A percentile compares a stretch with the other conserved stretches of the same genome.
Evolutionary conservation across 2,113 vertebrate species (phyloP).

Genomic region (Fregata magnificens): DNA sequence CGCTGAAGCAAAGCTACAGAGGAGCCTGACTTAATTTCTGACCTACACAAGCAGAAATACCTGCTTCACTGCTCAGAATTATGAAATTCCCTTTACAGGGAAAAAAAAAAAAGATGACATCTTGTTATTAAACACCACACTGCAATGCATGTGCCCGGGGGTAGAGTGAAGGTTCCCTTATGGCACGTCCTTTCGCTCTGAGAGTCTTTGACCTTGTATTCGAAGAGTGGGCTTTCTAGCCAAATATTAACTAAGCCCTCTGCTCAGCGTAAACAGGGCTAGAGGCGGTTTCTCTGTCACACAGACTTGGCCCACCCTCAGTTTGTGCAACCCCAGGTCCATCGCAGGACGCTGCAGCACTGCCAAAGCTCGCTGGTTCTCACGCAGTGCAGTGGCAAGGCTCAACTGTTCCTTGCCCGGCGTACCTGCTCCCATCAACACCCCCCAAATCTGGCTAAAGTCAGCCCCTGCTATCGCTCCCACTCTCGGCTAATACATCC

Average conservation of each 20-base stretch:
- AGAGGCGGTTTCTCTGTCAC: background rate
- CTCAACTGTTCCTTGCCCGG: background rate
- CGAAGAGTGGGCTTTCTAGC: background rate
- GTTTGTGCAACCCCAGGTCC: background rate
- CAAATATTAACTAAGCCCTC: background rate
- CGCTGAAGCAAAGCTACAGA: background rate
- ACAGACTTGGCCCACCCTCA: background rate
- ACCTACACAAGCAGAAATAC: background rate
- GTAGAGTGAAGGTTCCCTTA: background rate
- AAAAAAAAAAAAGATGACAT: background rate
- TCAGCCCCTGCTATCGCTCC: background rate
- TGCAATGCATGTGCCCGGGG: accelerated
- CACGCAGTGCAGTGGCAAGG: accelerated
- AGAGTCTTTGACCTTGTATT: background rate
- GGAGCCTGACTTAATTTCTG: background rate
- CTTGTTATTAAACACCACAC: background rate
- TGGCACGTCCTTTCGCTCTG: accelerated
- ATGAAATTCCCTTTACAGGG: background rate
- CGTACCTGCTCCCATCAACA: background rate
- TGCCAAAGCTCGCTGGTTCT: background rate
- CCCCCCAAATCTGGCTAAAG: background rate
- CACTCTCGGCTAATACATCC: background rate
- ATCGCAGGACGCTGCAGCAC: background rate
- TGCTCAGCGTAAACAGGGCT: accelerated
- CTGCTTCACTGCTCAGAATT: background rate